A percentile compares a stretch with the other conserved stretches of the same genome.
Evolutionary conservation across 2,888 invertebrate genomes (phyloP).

Genomic region (Serripes groenlandicus): DNA sequence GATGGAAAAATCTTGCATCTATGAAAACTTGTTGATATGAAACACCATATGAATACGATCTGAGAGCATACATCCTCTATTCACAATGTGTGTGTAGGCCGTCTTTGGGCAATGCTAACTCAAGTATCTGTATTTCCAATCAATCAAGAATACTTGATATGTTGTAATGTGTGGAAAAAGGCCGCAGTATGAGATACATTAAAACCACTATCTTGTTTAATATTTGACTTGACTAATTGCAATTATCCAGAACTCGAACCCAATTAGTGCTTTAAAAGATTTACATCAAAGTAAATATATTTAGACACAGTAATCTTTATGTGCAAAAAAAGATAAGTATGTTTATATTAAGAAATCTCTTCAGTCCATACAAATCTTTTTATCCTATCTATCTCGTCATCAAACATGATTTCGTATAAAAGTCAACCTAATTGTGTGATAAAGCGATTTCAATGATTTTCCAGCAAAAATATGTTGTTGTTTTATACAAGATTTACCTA

Average conservation of each 20-base stretch:
- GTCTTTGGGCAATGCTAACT: too few relatives aligned
- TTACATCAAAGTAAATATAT: too few relatives aligned
- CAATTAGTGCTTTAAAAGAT: too few relatives aligned
- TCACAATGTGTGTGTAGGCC: too few relatives aligned
- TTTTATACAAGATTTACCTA: not conserved
- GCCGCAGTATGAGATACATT: too few relatives aligned
- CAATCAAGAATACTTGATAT: too few relatives aligned
- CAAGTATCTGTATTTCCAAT: too few relatives aligned
- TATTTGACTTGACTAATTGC: too few relatives aligned
- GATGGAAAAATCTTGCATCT: not conserved
- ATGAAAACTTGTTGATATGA: not conserved
- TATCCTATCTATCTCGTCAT: constrained; percentile 9
- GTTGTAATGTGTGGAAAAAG: too few relatives aligned
- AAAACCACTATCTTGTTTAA: too few relatives aligned
- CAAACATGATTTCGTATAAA: constrained; percentile 16
- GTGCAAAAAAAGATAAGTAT: constrained; percentile 4
- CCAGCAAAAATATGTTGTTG: not conserved
- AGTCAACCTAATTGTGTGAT: constrained; percentile 8
- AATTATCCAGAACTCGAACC: too few relatives aligned
- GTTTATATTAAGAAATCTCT: not conserved
- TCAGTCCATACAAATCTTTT: not conserved
- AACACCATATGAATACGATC: not conserved
- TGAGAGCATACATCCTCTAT: too few relatives aligned
- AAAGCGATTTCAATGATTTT: constrained; percentile 12
- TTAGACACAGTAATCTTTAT: constrained; percentile 18